Evolutionary conservation across 2,113 vertebrate species (phyloP).

Genomic region (Chelonoidis abingdonii): DNA sequence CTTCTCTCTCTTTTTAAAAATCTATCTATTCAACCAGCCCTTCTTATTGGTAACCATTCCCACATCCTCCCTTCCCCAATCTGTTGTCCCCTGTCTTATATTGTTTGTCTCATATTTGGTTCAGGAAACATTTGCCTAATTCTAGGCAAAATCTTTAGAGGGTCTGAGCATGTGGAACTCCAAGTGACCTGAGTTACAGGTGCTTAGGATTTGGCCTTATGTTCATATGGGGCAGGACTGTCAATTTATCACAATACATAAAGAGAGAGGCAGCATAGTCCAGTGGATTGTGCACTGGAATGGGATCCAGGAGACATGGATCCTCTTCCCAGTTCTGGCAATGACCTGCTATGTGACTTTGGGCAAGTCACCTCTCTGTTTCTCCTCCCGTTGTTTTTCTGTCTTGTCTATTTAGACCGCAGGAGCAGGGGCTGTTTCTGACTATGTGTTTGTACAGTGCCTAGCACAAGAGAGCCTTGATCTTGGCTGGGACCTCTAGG

Average conservation of each 20-base stretch:
- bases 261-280: background rate
- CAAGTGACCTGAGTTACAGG: background rate
- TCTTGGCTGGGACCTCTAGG: background rate
- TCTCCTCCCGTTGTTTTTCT: background rate
- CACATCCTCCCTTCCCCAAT: background rate
- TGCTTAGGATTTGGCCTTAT: background rate
- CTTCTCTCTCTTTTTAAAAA: background rate
- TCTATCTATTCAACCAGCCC: background rate
- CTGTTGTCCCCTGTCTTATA: background rate
- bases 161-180: rapidly evolving
- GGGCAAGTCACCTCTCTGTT: background rate
- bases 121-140: background rate
- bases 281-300: background rate
- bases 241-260: background rate
- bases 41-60: background rate
- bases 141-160: background rate
- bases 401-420: background rate
- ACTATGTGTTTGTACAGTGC: background rate
- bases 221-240: background rate
- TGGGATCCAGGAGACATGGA: background rate
- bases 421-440: background rate
- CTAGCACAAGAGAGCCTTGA: background rate
- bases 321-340: background rate
- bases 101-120: background rate
- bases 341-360: background rate